Evolutionary conservation across 2,888 invertebrate species (phyloP).

Genomic region (Notodonta dromedarius): DNA sequence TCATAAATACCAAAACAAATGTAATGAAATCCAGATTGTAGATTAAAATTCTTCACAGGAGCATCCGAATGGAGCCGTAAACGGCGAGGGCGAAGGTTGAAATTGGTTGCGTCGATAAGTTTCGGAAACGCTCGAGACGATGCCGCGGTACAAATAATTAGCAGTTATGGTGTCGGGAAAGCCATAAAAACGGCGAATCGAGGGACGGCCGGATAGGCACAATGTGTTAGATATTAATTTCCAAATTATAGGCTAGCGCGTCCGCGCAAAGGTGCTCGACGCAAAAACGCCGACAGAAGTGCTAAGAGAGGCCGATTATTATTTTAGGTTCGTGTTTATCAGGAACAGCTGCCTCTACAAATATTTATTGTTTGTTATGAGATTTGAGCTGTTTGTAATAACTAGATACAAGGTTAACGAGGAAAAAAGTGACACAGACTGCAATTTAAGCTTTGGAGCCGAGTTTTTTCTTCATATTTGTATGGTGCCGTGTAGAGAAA

Average conservation of each 20-base stretch:
- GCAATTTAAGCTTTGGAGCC: neutral
- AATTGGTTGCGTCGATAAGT: constrained; percentile 34
- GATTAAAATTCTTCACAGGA: constrained; percentile 39
- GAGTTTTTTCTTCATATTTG: neutral
- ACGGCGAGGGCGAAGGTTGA: constrained; percentile 35
- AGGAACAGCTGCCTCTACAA: constrained; percentile 80
- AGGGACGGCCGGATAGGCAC: constrained; percentile 75
- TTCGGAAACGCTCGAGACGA: constrained; percentile 58
- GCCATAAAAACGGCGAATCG: constrained; percentile 76
- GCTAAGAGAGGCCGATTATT: constrained; percentile 78
- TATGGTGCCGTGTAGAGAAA: neutral
- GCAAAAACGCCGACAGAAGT: constrained; percentile 80
- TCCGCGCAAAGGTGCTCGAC: constrained; percentile 70
- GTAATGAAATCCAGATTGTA: constrained; percentile 43
- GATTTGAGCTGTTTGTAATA: constrained; percentile 45
- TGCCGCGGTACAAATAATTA: constrained; percentile 69
- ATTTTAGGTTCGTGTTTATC: constrained; percentile 70
- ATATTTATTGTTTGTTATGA: constrained; percentile 75
- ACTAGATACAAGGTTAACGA: constrained; percentile 26
- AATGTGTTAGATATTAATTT: constrained; percentile 83
- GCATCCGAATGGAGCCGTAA: constrained; percentile 36
- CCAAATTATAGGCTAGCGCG: constrained; percentile 75
- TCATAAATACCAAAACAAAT: constrained; percentile 26
- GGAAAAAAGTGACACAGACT: constrained; percentile 11
- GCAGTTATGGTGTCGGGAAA: constrained; percentile 72